Evolutionary conservation across 2,888 invertebrate genomes (phyloP), one percentile per base, ranked within the genome.

Genomic region (Lucinisca nassula): DNA sequence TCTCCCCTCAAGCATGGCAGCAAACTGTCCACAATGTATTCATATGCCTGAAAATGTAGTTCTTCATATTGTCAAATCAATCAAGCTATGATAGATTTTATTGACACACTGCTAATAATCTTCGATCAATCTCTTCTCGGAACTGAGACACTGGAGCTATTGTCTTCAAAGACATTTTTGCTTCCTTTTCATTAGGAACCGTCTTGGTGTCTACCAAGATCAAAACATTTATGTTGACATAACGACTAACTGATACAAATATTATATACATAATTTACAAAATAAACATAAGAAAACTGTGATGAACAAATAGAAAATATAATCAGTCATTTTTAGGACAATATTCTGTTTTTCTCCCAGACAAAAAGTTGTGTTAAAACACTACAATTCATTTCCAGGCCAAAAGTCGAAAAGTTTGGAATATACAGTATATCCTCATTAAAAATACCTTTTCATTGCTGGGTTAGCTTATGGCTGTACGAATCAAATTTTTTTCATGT

Each of bases 291-390:
- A 32, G 73, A 74, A 61, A 85, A 84, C 73, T 80, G 70, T 67
- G 49, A 74, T 84, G 86, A 82, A 81, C 86, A 90, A 90, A 88
- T 86, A 90, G 40, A 17, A 85, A 85, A 80, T 88, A 87, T 88
- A 90, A 90, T 90, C 90, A 88, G 82, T 90, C 90, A 90, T 90
- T 90, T 90, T 81, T 82, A 77, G 30, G 40, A 82, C 79, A 86
- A 86, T 88, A 24, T n/a, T 10, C 17, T 4, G 27, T 45, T 67
- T 74, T 88, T 90, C 86, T 88, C 84, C 82, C 84, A 82, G 40
- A 24, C 79, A 78, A 82, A 82, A 78, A 82, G 80, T 84, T 81
- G 78, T 77, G 78, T 80, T 80, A 88, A 80, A 81, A 85, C 55
- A 75, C 79, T 78, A 75, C 61, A 79, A 79, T 67, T 61, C 76